Conservation (phyloP, 2,113 vertebrate species). For the Odontesthes bonariensis region DNA sequence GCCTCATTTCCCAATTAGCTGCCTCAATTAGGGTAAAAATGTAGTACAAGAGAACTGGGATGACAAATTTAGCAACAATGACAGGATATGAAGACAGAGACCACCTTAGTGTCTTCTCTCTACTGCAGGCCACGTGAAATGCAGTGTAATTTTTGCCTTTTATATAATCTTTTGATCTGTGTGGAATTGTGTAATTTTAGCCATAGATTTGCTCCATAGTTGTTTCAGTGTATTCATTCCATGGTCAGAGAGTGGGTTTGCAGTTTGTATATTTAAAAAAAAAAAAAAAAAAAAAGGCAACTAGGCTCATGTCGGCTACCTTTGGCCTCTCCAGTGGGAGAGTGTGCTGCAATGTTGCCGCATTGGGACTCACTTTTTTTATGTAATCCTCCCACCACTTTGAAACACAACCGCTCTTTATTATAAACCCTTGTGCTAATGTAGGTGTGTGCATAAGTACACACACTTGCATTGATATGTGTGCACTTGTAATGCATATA, state of each 20-base stretch:
- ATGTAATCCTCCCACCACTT: constrained; percentile 77
- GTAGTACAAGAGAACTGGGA: constrained; percentile 85
- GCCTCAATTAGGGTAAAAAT: constrained; percentile 83
- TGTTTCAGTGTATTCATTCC: constrained; percentile 23
- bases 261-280: too few species aligned
- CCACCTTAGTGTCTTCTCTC: constrained; percentile 38
- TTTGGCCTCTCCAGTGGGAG: constrained; percentile 69
- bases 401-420: constrained; percentile 67
- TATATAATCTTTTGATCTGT: constrained; percentile 27
- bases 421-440: constrained; percentile 59
- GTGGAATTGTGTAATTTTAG: constrained; percentile 6
- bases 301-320: constrained; percentile 50
- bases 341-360: constrained; percentile 61
- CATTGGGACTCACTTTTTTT: constrained; percentile 58
- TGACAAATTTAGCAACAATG: constrained; percentile 81
- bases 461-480: background rate
- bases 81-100: constrained; percentile 62
- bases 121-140: constrained; percentile 32
- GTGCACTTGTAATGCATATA: background rate
- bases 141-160: constrained; percentile 25
- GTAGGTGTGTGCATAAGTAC: constrained; percentile 34
- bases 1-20: constrained; percentile 83
- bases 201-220: constrained; percentile 1
- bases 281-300: constrained; percentile 37
- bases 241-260: constrained; percentile 24